phyloP scores from a whole-genome alignment of 2,888 invertebrate species.

The Hetaerina titia region DNA sequence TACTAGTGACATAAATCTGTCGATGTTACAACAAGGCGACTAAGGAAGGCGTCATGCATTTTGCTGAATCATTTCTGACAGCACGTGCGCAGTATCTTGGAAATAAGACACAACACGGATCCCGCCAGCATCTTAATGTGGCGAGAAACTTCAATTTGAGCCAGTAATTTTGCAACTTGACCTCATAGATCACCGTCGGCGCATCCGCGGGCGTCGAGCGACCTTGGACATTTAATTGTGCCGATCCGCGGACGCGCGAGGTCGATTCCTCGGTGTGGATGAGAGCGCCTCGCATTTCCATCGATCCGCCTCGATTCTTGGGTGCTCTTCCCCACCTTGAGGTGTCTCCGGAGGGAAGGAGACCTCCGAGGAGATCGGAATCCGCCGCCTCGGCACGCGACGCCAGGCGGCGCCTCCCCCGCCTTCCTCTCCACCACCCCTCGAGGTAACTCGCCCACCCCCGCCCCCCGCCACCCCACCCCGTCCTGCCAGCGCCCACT shows the following conservation, averaged over 20 bases:
- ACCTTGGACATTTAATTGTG: background rate
- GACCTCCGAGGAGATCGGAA: background rate
- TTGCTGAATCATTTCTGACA: background rate
- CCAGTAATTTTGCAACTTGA: conserved; percentile 27
- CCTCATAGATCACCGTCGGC: background rate
- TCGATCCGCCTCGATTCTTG: background rate
- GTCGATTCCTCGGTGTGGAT: background rate
- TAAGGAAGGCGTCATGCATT: background rate
- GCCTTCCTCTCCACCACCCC: too few relatives aligned
- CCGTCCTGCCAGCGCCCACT: too few relatives aligned
- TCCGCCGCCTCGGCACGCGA: background rate
- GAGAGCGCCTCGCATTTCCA: background rate
- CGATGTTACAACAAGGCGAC: background rate
- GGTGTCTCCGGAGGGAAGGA: background rate
- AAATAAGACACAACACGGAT: background rate
- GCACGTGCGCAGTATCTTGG: background rate
- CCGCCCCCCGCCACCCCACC: too few relatives aligned
- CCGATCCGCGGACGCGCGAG: background rate
- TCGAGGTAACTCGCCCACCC: too few relatives aligned
- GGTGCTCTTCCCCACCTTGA: background rate
- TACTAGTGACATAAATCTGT: background rate
- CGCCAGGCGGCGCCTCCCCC: too few relatives aligned
- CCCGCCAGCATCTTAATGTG: conserved; percentile 15
- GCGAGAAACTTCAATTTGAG: background rate
- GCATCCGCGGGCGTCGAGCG: background rate